A percentile compares a stretch with the other conserved stretches of the same genome.
Conservation (phyloP, 2,797 vertebrate genomes). For the Allobates femoralis region DNA sequence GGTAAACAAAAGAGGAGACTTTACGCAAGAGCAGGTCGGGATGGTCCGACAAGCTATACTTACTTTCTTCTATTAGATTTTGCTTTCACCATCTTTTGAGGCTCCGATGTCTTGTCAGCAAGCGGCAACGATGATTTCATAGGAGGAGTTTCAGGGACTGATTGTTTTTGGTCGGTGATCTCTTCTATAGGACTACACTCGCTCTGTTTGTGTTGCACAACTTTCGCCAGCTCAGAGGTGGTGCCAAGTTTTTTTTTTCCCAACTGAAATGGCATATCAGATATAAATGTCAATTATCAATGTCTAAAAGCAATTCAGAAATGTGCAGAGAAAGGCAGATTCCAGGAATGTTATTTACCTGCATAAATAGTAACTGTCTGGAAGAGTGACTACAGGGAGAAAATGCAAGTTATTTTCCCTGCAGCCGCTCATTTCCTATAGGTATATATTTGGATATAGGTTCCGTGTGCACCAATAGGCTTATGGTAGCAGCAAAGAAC, state of each 20-base stretch:
- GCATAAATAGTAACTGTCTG: too few relatives aligned
- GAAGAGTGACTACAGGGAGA: too few relatives aligned
- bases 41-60: conserved; percentile 55
- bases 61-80: conserved; percentile 83
- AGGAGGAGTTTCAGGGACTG: conserved; percentile 70
- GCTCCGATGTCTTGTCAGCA: conserved; percentile 73
- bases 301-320: too few relatives aligned
- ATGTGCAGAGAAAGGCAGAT: background rate
- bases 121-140: conserved; percentile 67
- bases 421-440: too few relatives aligned
- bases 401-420: too few relatives aligned
- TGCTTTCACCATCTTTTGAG: conserved; percentile 76
- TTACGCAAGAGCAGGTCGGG: background rate
- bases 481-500: too few relatives aligned
- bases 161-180: conserved; percentile 73
- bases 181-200: conserved; percentile 68
- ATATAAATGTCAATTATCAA: background rate
- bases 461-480: too few relatives aligned
- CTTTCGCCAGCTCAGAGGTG: conserved; percentile 71
- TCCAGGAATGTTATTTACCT: too few relatives aligned
- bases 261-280: conserved; percentile 67
- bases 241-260: conserved; percentile 74
- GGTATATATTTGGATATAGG: too few relatives aligned
- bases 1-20: background rate
- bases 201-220: conserved; percentile 75